Conservation (phyloP, 64 coral and sea anemone genomes). For the Porites australiensis region DNA sequence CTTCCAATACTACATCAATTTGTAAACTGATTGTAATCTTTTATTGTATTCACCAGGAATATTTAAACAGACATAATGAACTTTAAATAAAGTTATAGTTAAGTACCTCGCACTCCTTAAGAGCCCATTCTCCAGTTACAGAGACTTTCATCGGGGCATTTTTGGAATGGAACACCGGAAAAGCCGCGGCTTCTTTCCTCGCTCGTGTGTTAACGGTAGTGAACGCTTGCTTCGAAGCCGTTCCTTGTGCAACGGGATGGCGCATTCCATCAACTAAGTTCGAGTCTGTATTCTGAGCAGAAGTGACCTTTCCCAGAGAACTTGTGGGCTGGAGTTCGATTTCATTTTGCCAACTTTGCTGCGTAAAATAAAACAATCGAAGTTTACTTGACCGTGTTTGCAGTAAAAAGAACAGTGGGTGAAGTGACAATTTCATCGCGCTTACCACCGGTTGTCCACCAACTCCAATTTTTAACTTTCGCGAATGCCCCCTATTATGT, state of each 20-base stretch:
- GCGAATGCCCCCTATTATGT: constrained; percentile 68
- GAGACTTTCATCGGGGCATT: constrained; percentile 89
- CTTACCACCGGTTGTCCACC: constrained; percentile 72
- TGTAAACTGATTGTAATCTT: neutral
- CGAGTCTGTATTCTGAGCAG: constrained; percentile 83
- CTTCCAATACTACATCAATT: neutral
- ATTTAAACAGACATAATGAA: constrained; percentile 4
- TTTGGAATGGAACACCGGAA: constrained; percentile 71
- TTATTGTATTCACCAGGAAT: neutral
- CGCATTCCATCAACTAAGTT: constrained; percentile 19
- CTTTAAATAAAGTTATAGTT: neutral
- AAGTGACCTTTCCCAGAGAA: constrained; percentile 73
- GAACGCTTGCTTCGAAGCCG: constrained; percentile 79
- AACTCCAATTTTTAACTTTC: constrained; percentile 86
- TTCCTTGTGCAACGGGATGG: constrained; percentile 76
- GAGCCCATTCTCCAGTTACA: constrained; percentile 95
- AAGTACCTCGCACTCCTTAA: constrained; percentile 87
- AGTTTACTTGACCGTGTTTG: neutral
- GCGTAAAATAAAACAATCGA: constrained; percentile 27
- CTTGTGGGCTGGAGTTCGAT: constrained; percentile 83
- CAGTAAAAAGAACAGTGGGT: neutral
- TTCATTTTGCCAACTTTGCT: constrained; percentile 89
- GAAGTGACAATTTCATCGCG: neutral
- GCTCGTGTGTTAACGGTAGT: constrained; percentile 5
- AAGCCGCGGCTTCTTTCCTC: constrained; percentile 58